phyloP scores from a whole-genome alignment of 2,113 vertebrate species.

The Arvicanthis niloticus region DNA sequence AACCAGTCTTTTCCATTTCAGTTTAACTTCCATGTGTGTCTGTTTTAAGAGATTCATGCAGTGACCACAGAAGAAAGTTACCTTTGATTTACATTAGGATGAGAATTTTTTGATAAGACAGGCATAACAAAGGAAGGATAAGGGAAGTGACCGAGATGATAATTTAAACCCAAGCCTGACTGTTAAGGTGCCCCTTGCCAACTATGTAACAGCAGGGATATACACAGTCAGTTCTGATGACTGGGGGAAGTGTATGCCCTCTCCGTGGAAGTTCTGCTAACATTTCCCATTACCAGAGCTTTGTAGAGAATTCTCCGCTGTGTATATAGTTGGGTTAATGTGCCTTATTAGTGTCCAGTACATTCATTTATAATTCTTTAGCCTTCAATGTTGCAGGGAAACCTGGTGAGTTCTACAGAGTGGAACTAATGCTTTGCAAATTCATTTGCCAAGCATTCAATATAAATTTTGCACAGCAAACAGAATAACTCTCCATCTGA shows the following conservation, averaged over 20 bases:
- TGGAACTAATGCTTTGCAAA: conserved; percentile 59
- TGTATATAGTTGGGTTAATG: not conserved
- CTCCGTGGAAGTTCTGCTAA: not conserved
- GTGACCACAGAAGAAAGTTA: not conserved
- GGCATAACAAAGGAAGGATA: not conserved
- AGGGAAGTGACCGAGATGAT: not conserved
- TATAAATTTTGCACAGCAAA: conserved; percentile 64
- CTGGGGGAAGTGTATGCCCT: not conserved
- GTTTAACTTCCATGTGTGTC: not conserved
- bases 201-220: not conserved
- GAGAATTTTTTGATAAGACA: not conserved
- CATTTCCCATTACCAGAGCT: not conserved
- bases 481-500: conserved; percentile 49
- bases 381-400: conserved; percentile 33
- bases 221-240: not conserved
- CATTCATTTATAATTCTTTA: conserved; percentile 47
- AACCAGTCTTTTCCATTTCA: not conserved
- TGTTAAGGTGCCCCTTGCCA: not conserved
- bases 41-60: not conserved
- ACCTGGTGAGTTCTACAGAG: conserved; percentile 1
- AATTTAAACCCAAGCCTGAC: not conserved
- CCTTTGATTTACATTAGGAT: not conserved
- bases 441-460: conserved; percentile 61
- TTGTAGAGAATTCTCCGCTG: not conserved
- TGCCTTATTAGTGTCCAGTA: conserved; percentile 10